These are phyloP conservation scores for Pegea sp. DNA, from an alignment of 23 tunicate species.

Conservation along the genomic window DNA sequence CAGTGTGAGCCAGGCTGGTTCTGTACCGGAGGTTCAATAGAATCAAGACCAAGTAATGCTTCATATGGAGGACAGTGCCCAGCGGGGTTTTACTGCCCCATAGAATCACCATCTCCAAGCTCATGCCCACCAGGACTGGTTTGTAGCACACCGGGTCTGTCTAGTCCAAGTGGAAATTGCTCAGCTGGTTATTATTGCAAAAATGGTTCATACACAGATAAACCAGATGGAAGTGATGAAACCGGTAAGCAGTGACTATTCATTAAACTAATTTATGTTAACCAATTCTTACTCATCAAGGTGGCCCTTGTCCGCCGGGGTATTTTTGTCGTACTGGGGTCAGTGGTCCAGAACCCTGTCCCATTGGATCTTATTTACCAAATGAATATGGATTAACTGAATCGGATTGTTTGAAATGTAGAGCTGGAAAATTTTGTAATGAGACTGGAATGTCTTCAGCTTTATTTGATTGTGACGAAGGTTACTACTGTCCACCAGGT, in stretches of 20 bases:
- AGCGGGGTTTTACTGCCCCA: constrained; percentile 62
- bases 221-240: constrained; percentile 40
- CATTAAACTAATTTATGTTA: background rate
- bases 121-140: constrained; percentile 46
- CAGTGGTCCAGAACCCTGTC: constrained; percentile 17
- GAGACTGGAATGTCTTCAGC: constrained; percentile 18
- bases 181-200: constrained; percentile 58
- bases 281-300: no score
- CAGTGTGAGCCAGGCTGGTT: constrained; percentile 48
- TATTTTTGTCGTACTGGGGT: constrained; percentile 62
- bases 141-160: constrained; percentile 13
- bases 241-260: constrained; percentile 12
- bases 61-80: constrained; percentile 39
- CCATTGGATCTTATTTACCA: constrained; percentile 33
- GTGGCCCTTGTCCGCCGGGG: constrained; percentile 70
- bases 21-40: constrained; percentile 24
- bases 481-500: constrained; percentile 66
- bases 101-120: constrained; percentile 26
- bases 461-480: constrained; percentile 32
- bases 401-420: constrained; percentile 35
- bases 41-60: constrained; percentile 15
- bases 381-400: constrained; percentile 6
- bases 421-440: constrained; percentile 48
- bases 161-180: constrained; percentile 26
- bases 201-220: constrained; percentile 9